These are phyloP conservation scores for Temnothorax curvispinosus DNA, from an alignment of 1,140 invertebrate species.

Conservation along the genomic window DNA sequence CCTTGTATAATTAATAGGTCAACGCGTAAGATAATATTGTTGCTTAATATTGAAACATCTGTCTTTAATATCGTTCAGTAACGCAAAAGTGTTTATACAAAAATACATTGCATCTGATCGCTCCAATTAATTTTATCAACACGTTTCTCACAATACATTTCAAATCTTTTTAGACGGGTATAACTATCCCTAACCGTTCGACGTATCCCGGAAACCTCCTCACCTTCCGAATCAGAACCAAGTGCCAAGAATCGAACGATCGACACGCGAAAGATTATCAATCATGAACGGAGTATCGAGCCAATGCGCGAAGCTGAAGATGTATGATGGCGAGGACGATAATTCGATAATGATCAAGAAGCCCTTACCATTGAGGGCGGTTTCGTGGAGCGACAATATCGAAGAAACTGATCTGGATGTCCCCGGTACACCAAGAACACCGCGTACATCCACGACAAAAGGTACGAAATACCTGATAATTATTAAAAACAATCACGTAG, in stretches of 20 bases:
- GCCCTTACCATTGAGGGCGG: conserved; percentile 80
- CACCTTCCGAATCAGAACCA: background rate
- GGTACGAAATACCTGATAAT: conserved; percentile 84
- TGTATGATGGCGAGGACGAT: conserved; percentile 77
- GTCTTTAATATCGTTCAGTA: background rate
- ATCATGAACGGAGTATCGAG: conserved; percentile 80
- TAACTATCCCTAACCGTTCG: background rate
- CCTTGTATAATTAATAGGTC: background rate
- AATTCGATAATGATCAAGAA: conserved; percentile 74
- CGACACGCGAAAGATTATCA: conserved; percentile 20
- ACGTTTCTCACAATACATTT: background rate
- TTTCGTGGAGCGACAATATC: conserved; percentile 87
- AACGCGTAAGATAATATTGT: background rate
- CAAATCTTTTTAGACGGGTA: background rate
- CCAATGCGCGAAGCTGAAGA: conserved; percentile 74
- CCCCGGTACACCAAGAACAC: conserved; percentile 91
- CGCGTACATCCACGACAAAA: conserved; percentile 92
- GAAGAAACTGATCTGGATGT: conserved; percentile 88
- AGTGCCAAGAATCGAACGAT: conserved; percentile 53
- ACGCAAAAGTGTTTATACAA: no score
- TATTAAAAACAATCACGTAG: background rate
- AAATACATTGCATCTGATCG: background rate
- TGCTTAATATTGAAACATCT: background rate
- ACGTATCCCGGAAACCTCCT: background rate
- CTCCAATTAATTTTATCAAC: background rate